A percentile compares a stretch with the other conserved stretches of the same genome.
Evolutionary conservation across 2,888 invertebrate species (phyloP).

Genomic region (Drosophila buzzatii): DNA sequence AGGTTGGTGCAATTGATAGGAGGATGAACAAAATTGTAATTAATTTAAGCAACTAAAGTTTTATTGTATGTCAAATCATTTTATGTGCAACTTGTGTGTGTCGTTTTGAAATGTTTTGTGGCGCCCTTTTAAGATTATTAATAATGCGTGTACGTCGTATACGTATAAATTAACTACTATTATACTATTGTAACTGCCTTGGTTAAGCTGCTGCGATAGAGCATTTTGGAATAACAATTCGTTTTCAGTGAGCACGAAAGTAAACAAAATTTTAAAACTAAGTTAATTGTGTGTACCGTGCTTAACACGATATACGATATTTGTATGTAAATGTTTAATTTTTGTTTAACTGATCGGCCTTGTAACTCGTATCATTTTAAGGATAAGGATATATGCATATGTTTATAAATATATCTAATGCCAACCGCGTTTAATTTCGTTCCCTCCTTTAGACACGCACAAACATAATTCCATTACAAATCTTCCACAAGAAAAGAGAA

Average conservation of each 20-base stretch:
- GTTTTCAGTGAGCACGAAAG: slow-evolving; percentile 62
- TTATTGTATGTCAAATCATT: slow-evolving; percentile 76
- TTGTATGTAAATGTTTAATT: slow-evolving; percentile 34
- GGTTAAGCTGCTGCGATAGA: slow-evolving; percentile 61
- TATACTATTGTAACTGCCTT: slow-evolving; percentile 76
- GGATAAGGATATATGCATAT: slow-evolving; percentile 16
- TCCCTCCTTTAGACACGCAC: slow-evolving; percentile 46
- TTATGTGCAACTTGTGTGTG: slow-evolving; percentile 70
- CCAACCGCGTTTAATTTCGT: slow-evolving; percentile 20
- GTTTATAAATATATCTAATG: neutral
- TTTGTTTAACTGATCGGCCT: slow-evolving; percentile 14
- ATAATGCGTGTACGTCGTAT: slow-evolving; percentile 38
- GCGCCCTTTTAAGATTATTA: slow-evolving; percentile 74
- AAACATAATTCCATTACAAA: slow-evolving; percentile 74
- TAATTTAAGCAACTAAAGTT: slow-evolving; percentile 79
- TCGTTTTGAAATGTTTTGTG: slow-evolving; percentile 68
- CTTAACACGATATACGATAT: slow-evolving; percentile 40
- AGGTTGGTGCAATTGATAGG: slow-evolving; percentile 73
- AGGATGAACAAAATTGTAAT: slow-evolving; percentile 73
- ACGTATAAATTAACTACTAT: slow-evolving; percentile 51
- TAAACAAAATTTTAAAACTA: slow-evolving; percentile 22
- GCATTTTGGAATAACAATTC: slow-evolving; percentile 52
- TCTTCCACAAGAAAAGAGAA: slow-evolving; percentile 49
- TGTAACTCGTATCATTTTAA: slow-evolving; percentile 26
- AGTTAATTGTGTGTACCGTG: slow-evolving; percentile 48